Conservation (phyloP, 1,140 invertebrate species). For the Leptinotarsa texana region DNA sequence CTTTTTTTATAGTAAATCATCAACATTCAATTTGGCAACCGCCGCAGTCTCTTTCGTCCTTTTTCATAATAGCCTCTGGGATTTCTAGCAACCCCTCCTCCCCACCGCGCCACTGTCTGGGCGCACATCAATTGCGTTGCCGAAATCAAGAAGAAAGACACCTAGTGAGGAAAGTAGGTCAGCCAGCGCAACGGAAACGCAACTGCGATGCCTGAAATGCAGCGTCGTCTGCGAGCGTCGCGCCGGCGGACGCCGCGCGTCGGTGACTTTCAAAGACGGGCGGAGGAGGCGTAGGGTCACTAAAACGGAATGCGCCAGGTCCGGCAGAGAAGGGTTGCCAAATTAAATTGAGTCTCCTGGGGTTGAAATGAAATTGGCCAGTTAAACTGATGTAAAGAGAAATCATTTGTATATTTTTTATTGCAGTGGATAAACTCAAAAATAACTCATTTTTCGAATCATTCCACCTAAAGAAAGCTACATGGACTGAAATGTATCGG, state of each 20-base stretch:
- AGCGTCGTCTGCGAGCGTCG: background rate
- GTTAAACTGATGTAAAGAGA: too few species aligned
- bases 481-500: too few species aligned
- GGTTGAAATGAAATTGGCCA: background rate
- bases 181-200: constrained; percentile 21
- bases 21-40: background rate
- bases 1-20: too few species aligned
- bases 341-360: background rate
- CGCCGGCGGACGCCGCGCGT: background rate
- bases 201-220: constrained; percentile 13
- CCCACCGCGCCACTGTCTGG: background rate
- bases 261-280: constrained; percentile 6
- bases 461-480: too few species aligned
- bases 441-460: too few species aligned
- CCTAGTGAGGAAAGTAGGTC: constrained; percentile 18
- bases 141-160: constrained; percentile 3
- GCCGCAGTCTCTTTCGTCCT: background rate
- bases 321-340: background rate
- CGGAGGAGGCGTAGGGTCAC: background rate
- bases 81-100: background rate
- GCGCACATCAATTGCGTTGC: constrained; percentile 7
- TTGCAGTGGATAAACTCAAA: too few species aligned
- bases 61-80: background rate
- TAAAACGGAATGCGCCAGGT: constrained; percentile 5
- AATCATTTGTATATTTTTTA: too few species aligned